A percentile compares a stretch with the other conserved stretches of the same genome.
phyloP scores from a whole-genome alignment of 64 coral and sea anemone species.

The Trachythela sp. region DNA sequence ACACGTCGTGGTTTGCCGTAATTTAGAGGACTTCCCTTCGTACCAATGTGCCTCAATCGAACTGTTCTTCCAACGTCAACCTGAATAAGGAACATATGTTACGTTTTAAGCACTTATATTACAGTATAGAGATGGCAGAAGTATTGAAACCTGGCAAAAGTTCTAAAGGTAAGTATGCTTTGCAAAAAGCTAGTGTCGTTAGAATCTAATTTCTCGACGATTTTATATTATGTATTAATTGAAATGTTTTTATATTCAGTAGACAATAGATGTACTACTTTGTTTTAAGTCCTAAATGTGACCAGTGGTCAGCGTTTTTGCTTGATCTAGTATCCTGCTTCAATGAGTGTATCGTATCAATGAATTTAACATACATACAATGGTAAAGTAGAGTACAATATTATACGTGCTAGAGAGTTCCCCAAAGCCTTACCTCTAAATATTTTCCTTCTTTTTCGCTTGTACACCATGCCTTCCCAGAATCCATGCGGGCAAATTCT shows the following conservation, averaged over 20 bases:
- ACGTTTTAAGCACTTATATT: too few species aligned
- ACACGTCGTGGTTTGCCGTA: slow-evolving; percentile 1
- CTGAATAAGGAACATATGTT: background rate
- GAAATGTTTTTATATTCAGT: too few species aligned
- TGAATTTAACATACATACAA: background rate
- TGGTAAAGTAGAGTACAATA: background rate
- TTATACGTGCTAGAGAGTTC: too few species aligned
- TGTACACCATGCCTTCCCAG: slow-evolving; percentile 2
- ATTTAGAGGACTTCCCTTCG: background rate
- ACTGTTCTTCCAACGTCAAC: background rate
- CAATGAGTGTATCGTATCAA: background rate
- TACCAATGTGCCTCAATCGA: background rate
- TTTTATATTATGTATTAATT: too few species aligned
- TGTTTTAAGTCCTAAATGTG: too few species aligned
- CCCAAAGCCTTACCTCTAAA: background rate
- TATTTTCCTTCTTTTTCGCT: background rate
- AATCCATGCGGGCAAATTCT: background rate
- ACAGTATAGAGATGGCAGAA: background rate
- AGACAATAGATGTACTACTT: too few species aligned
- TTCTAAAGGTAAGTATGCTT: too few species aligned
- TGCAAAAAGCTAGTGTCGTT: too few species aligned
- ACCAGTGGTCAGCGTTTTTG: too few species aligned
- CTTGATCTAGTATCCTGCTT: too few species aligned
- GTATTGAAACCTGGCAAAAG: background rate
- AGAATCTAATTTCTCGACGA: too few species aligned